These are phyloP conservation scores for Hyposmocoma kahamanoa DNA, from an alignment of 1,140 invertebrate genomes.

Conservation along the genomic window DNA sequence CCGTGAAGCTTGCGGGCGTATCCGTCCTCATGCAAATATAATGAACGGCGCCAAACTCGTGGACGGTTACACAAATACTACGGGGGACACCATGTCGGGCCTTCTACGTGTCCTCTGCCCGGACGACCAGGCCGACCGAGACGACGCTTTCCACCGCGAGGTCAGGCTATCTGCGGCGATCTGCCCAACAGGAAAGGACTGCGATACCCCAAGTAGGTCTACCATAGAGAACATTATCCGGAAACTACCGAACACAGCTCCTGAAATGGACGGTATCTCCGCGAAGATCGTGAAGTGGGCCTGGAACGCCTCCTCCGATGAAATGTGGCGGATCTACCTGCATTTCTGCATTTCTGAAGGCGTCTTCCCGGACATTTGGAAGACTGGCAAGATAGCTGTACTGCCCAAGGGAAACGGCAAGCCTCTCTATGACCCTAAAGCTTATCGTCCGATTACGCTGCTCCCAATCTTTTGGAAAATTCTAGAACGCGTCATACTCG, in stretches of 20 bases:
- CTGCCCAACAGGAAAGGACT: neutral
- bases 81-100: neutral
- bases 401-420: constrained; percentile 6
- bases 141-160: neutral
- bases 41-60: no score
- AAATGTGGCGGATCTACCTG: neutral
- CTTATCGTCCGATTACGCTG: constrained; percentile 5
- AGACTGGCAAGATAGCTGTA: neutral
- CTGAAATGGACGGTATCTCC: neutral
- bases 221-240: neutral
- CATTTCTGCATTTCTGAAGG: constrained; percentile 1
- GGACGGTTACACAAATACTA: neutral
- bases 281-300: neutral
- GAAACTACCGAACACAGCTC: constrained; percentile 5
- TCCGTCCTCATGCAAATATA: no score
- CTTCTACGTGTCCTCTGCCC: neutral
- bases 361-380: constrained; percentile 3
- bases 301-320: neutral
- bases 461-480: constrained; percentile 1
- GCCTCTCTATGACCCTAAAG: constrained; percentile 4
- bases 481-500: constrained; percentile 1
- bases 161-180: neutral
- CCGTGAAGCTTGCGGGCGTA: no score
- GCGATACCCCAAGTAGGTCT: neutral
- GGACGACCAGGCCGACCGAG: neutral